These are phyloP conservation scores for Andricus quercusramuli DNA, from an alignment of 2,888 invertebrate genomes.

Conservation along the genomic window DNA sequence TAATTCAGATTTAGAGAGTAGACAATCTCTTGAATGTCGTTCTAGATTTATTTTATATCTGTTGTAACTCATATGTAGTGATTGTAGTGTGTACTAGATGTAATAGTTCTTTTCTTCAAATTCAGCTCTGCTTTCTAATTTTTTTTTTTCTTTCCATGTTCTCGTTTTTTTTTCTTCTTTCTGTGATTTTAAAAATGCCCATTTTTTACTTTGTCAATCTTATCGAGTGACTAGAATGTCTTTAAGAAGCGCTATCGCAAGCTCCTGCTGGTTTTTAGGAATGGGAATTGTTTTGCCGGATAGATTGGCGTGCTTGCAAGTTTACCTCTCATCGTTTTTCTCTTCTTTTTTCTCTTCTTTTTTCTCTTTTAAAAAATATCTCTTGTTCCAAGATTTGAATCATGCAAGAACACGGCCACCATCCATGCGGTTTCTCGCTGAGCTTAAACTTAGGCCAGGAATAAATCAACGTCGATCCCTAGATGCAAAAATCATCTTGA, in stretches of 20 bases:
- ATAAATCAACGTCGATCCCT: conserved; percentile 9
- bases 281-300: background rate
- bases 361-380: background rate
- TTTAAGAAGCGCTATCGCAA: background rate
- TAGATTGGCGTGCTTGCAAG: conserved; percentile 12
- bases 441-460: conserved; percentile 13
- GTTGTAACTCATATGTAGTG: background rate
- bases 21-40: background rate
- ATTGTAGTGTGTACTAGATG: background rate
- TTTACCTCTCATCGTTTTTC: background rate
- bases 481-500: conserved; percentile 22
- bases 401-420: background rate
- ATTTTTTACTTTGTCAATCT: background rate
- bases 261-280: background rate
- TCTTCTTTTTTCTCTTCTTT: background rate
- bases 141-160: background rate
- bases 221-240: background rate
- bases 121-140: background rate
- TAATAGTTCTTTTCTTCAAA: background rate
- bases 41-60: background rate
- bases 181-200: background rate
- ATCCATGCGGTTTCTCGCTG: conserved; percentile 7
- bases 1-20: too few species aligned
- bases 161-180: background rate
- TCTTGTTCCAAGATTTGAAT: conserved; percentile 5